Conservation (phyloP, 2,113 vertebrate genomes). For the Salvelinus alpinus region DNA sequence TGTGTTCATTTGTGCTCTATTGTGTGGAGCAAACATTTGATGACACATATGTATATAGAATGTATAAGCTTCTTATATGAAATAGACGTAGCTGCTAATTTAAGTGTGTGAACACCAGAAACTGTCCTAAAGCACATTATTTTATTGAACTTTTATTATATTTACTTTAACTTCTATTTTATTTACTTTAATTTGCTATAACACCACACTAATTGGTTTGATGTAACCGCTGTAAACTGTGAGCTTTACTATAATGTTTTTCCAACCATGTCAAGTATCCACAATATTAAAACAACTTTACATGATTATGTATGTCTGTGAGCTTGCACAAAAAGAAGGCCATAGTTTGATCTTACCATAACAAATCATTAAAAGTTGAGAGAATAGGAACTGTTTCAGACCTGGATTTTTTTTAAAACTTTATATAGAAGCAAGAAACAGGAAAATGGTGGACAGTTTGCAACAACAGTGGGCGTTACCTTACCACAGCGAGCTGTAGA, state of each 20-base stretch:
- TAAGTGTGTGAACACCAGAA: not conserved
- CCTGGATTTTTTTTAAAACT: not conserved
- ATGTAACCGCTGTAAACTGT: not conserved
- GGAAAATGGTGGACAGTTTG: not conserved
- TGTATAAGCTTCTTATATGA: not conserved
- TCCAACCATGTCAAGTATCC: not conserved
- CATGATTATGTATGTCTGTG: not conserved
- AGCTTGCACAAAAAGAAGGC: not conserved
- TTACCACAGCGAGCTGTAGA: not conserved
- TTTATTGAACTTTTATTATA: not conserved
- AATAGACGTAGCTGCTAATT: not conserved
- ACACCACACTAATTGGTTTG: not conserved
- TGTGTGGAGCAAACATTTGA: too few relatives aligned
- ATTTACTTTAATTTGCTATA: not conserved
- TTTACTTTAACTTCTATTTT: not conserved
- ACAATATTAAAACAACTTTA: conserved; percentile 1
- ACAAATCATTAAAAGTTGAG: not conserved
- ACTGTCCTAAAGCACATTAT: not conserved
- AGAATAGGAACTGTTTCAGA: not conserved
- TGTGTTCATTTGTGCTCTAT: not conserved
- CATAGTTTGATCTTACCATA: not conserved
- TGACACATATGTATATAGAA: not conserved
- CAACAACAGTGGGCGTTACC: not conserved
- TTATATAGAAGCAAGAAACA: not conserved
- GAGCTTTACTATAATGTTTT: not conserved